phyloP scores from a whole-genome alignment of 2,113 vertebrate species.

The Etheostoma cragini region DNA sequence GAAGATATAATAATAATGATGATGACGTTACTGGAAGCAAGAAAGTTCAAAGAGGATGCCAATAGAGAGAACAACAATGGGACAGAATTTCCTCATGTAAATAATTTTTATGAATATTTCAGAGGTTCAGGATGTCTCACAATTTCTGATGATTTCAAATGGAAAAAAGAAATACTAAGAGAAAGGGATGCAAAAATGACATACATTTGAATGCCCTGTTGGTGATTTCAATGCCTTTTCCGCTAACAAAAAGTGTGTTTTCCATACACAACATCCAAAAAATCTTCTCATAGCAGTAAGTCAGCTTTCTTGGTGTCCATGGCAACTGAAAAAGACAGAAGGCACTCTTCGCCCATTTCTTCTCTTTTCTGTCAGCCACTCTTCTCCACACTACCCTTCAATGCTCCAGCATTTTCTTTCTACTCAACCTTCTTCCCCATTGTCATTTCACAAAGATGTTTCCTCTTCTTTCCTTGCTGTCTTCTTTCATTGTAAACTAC shows the following conservation, averaged over 20 bases:
- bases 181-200: background rate
- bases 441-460: background rate
- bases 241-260: conserved; percentile 45
- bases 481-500: conserved; percentile 20
- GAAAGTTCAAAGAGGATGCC: conserved; percentile 9
- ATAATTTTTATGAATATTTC: conserved; percentile 10
- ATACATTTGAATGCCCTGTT: conserved; percentile 11
- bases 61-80: background rate
- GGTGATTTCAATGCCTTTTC: conserved; percentile 26
- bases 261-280: conserved; percentile 46
- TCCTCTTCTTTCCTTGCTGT: background rate
- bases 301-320: conserved; percentile 83
- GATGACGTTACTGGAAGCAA: background rate
- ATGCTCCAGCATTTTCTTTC: background rate
- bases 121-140: background rate
- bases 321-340: conserved; percentile 86
- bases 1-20: background rate
- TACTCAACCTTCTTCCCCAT: background rate
- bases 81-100: background rate
- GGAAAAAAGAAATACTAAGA: background rate
- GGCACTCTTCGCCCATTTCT: conserved; percentile 74
- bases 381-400: conserved; percentile 34
- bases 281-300: conserved; percentile 57
- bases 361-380: conserved; percentile 35
- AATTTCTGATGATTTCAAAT: conserved; percentile 14